phyloP scores from a whole-genome alignment of 2,888 invertebrate species.

The Spisula solida region DNA sequence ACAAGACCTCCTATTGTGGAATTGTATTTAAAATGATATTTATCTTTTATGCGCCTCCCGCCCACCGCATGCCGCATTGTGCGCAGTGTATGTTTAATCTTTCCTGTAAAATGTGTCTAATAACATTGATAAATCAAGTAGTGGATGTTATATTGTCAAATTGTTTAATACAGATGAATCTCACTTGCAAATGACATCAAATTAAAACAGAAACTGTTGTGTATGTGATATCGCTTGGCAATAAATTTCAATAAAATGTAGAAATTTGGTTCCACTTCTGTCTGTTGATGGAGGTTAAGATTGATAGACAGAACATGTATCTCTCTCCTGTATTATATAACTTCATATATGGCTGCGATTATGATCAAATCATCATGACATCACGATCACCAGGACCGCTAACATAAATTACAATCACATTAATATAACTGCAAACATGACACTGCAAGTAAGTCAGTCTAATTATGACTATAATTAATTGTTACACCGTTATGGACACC shows the following conservation, averaged over 20 bases:
- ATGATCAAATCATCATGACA: too few species aligned
- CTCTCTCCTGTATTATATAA: too few species aligned
- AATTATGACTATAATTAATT: too few species aligned
- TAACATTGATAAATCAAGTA: conserved; percentile 7
- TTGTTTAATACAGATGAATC: background rate
- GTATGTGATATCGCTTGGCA: background rate
- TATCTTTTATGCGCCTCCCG: background rate
- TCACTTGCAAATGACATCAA: background rate
- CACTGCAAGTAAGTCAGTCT: too few species aligned
- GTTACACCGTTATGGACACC: too few species aligned
- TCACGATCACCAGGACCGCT: too few species aligned
- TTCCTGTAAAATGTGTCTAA: background rate
- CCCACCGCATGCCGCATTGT: background rate
- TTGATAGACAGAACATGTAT: too few species aligned
- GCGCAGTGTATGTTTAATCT: background rate
- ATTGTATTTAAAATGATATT: background rate
- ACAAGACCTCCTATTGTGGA: background rate
- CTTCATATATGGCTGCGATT: too few species aligned
- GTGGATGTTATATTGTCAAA: background rate
- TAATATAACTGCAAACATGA: too few species aligned
- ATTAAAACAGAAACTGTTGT: background rate
- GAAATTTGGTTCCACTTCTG: background rate
- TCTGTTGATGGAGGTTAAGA: too few species aligned
- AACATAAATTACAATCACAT: too few species aligned
- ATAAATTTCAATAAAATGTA: background rate